phyloP scores from a whole-genome alignment of 2,797 vertebrate species.

The Esox lucius region DNA sequence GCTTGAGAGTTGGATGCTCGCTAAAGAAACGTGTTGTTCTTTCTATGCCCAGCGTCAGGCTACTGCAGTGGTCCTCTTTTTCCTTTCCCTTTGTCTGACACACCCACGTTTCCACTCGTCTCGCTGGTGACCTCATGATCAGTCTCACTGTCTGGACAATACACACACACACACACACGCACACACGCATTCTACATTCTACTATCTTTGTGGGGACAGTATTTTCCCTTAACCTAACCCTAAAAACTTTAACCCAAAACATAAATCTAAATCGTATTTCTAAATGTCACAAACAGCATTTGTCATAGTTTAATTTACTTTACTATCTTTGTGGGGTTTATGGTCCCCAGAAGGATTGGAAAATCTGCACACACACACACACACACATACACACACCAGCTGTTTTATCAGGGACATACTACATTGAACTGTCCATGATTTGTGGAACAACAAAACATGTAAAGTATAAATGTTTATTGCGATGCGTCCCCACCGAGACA shows the following conservation, averaged over 20 bases:
- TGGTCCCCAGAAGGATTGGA: too few species aligned
- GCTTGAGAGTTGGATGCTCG: conserved; percentile 28
- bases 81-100: conserved; percentile 58
- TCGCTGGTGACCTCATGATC: conserved; percentile 67
- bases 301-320: too few species aligned
- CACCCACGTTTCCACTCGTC: conserved; percentile 64
- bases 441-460: not conserved
- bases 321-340: too few species aligned
- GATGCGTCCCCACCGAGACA: not conserved
- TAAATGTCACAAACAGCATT: too few species aligned
- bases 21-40: conserved; percentile 57
- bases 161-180: conserved; percentile 19
- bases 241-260: not conserved
- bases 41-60: conserved; percentile 50
- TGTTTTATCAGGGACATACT: too few species aligned
- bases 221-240: too few species aligned
- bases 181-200: too few species aligned
- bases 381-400: too few species aligned
- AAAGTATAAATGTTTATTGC: not conserved
- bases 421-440: not conserved
- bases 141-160: conserved; percentile 37
- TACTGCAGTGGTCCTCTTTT: conserved; percentile 57
- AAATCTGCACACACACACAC: too few species aligned
- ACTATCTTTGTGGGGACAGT: too few species aligned
- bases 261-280: not conserved